Evolutionary conservation across 1,140 invertebrate species (phyloP).

Genomic region (Bombus impatiens): DNA sequence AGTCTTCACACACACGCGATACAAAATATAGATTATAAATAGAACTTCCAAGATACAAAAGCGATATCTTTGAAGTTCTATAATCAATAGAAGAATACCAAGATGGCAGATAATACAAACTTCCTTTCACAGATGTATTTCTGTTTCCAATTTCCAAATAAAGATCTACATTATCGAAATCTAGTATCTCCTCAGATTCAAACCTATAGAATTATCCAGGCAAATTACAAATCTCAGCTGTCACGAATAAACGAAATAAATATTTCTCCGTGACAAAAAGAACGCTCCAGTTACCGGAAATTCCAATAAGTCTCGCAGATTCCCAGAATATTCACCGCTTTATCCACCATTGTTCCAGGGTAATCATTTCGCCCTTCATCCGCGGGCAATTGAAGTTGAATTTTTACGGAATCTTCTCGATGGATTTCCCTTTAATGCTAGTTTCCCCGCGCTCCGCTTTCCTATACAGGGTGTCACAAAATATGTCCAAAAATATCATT

Average conservation of each 20-base stretch:
- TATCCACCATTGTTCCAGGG: background rate
- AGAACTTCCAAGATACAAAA: too few relatives aligned
- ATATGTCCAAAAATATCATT: too few relatives aligned
- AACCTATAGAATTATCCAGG: background rate
- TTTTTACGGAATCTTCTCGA: slow-evolving; percentile 26
- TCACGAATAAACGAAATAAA: background rate
- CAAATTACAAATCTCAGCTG: background rate
- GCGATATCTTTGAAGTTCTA: background rate
- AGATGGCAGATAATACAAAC: background rate
- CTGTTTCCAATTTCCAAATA: background rate
- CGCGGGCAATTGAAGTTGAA: background rate
- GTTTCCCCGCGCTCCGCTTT: too few relatives aligned
- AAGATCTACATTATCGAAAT: background rate
- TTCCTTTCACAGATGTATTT: background rate
- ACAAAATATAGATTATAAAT: too few relatives aligned
- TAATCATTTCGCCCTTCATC: background rate
- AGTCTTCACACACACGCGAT: too few relatives aligned
- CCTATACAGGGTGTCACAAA: too few relatives aligned
- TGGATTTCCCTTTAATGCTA: background rate
- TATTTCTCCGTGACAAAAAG: background rate
- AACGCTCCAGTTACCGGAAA: background rate
- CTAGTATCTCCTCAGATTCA: too few relatives aligned
- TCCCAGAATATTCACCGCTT: background rate
- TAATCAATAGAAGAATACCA: background rate
- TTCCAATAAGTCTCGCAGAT: background rate